Percentiles rank a stretch among this genome's conserved stretches.
phyloP scores from a whole-genome alignment of 1,140 invertebrate genomes.

The Agrypnia vestita region DNA sequence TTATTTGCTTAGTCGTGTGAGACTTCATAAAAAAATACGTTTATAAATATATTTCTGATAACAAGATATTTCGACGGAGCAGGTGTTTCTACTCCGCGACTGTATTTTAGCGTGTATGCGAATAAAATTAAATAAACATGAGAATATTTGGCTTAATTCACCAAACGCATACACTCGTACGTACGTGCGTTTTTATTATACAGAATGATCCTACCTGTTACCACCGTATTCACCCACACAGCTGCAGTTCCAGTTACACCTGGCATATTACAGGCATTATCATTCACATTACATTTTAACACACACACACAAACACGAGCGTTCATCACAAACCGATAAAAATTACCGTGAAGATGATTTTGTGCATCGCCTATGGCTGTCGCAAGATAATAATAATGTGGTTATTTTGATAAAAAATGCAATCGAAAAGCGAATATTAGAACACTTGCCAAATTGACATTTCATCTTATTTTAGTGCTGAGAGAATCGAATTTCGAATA shows the following conservation, averaged over 20 bases:
- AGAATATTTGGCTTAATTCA: constrained; percentile 34
- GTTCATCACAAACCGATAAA: constrained; percentile 2
- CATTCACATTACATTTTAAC: constrained; percentile 3
- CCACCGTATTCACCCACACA: constrained; percentile 2
- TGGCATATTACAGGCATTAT: background rate
- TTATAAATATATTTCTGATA: no score
- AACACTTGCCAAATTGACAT: no score
- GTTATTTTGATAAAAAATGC: no score
- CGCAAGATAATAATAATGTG: background rate
- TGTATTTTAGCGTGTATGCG: background rate
- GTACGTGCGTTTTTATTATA: background rate
- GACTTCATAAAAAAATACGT: background rate
- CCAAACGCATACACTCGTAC: constrained; percentile 35
- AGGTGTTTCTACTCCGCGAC: background rate
- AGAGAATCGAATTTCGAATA: no score
- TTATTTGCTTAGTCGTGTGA: background rate
- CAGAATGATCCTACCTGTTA: constrained; percentile 25
- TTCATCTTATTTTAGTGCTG: no score
- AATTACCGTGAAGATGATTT: background rate
- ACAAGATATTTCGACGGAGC: background rate
- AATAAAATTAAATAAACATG: background rate
- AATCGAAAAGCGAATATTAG: no score
- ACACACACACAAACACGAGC: constrained; percentile 4
- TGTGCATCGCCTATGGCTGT: background rate
- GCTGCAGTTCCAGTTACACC: constrained; percentile 17